Base-by-base conservation (phyloP, 2,888 invertebrate genomes). In the Galerucella nymphaeae region DNA sequence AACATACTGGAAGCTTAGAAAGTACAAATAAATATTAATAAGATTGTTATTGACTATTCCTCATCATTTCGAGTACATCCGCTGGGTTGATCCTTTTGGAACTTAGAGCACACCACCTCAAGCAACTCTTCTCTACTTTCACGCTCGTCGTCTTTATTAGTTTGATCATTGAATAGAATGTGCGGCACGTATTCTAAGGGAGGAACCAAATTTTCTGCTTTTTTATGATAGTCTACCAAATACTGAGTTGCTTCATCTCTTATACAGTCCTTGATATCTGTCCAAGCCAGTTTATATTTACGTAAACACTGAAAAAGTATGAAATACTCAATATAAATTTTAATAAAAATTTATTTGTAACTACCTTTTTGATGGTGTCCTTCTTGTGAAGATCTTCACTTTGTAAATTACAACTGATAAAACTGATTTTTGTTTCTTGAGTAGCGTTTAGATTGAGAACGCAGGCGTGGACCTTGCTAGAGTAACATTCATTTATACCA, bases 381-480 rank as follows among this genome's bases (percentile, higher is more conserved):
- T 71, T 70, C 2, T 62, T 55, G 48, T 75, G 58, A 2, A 77
- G 79, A 61, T 74, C 61, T 0, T 45, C 65, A 2, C 70, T 75
- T 14, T 62, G 45, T 76, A 77, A 74, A 45, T 74, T 23, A 65
- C 79, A 79, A 57, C 63, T 66, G 53, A 77, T 55, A 41, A 79
- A 77, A 58, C 69, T 65, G 41, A 78, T 66, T n/a, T 64, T 63
- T 38, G 66, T 30, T 41, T 38, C 42, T 68, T 73, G 73, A 38
- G 73, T 73, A 20, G 66, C 63, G 55, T 75, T 75, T 20, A 53
- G 23, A 38, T 41, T 61, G 0, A 77, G n/a, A 14, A 66, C 88
- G 75, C 90, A 90, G 1, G 89, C 87, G 78, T 89, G 89, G 8
- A 87, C 84, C 78, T 86, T 86, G 80, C 90, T 90, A 13, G 88